A percentile compares a stretch with the other conserved stretches of the same genome.
Conservation (phyloP, 2,113 vertebrate species). For the Ptyas mucosa region DNA sequence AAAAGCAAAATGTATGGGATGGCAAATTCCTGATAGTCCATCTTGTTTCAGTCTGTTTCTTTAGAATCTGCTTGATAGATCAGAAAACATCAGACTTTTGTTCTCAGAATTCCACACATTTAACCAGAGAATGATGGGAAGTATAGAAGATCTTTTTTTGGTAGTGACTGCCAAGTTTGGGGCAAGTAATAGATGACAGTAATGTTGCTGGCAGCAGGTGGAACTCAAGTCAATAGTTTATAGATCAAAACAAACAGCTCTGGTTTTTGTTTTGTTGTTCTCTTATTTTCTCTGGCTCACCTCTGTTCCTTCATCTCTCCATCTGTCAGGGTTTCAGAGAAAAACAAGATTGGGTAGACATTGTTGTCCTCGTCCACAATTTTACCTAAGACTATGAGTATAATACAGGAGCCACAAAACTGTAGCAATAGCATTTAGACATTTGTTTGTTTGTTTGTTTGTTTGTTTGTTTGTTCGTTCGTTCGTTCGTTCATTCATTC, state of each 20-base stretch:
- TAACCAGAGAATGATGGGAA: neutral
- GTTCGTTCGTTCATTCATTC: no score
- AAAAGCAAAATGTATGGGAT: neutral
- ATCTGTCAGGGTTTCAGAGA: neutral
- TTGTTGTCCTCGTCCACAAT: neutral
- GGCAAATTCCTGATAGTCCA: neutral
- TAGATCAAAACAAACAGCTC: neutral
- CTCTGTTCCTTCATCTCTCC: neutral
- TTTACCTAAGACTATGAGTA: neutral
- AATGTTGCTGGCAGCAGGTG: neutral
- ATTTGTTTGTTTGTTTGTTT: no score
- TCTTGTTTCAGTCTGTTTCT: neutral
- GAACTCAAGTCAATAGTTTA: neutral
- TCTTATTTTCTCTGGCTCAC: neutral
- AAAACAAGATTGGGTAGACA: neutral
- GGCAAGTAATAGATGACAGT: neutral
- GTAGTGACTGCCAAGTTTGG: neutral
- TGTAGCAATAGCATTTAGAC: no score
- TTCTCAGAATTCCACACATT: neutral
- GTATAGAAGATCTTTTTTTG: neutral
- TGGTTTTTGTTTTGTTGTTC: neutral
- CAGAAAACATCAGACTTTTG: neutral
- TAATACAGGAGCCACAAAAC: neutral
- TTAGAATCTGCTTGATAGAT: neutral
- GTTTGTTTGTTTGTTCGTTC: no score